A percentile compares a stretch with the other conserved stretches of the same genome.
These are phyloP conservation scores for Ciconia nigra DNA, from an alignment of 2,797 vertebrate species.

Conservation along the genomic window DNA sequence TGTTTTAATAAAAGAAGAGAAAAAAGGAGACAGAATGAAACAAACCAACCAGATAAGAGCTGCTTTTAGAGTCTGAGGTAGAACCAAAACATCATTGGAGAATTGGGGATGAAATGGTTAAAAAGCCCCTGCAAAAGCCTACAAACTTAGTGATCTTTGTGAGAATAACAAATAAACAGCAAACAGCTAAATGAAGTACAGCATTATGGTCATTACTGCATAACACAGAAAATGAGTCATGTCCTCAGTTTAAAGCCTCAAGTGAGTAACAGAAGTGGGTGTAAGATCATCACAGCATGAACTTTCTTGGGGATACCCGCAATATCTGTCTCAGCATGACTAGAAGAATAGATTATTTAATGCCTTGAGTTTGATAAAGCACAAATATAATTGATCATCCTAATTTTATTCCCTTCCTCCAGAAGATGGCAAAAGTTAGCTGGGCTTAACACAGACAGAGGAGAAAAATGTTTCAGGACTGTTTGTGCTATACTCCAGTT, in stretches of 20 bases:
- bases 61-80: neutral
- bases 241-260: neutral
- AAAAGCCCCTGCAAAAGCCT: neutral
- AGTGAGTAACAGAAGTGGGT: neutral
- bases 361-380: neutral
- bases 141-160: neutral
- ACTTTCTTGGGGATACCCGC: neutral
- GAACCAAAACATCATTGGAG: neutral
- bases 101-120: neutral
- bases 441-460: neutral
- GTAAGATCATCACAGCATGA: neutral
- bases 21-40: neutral
- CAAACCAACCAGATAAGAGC: neutral
- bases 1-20: neutral
- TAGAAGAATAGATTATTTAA: neutral
- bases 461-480: neutral
- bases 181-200: neutral
- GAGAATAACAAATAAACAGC: neutral
- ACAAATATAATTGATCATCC: neutral
- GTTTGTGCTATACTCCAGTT: neutral
- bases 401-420: constrained; percentile 27
- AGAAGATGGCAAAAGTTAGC: constrained; percentile 62
- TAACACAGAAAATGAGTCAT: neutral
- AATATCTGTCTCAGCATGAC: neutral
- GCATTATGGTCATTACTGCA: neutral